Evolutionary conservation across 2,888 invertebrate species (phyloP), one percentile per base, ranked within the genome.

Genomic region (Megamerina dolium): DNA sequence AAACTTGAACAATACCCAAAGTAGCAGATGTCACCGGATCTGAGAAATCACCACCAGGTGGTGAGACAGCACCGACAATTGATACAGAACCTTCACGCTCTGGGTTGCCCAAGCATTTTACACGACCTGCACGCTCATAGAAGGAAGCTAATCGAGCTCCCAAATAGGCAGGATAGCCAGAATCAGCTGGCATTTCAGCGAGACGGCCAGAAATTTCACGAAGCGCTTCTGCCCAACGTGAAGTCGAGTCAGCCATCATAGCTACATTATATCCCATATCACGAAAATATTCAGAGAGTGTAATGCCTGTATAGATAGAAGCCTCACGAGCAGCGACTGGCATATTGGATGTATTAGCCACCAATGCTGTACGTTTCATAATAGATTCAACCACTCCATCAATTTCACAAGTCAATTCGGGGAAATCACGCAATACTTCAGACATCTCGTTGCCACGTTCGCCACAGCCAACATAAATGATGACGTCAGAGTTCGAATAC

Each of bases 321-420:
- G 97, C 97, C 75, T 99, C 97, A 72, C 97, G 85, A 70, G 97
- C 97, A 58, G 97, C 97, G 47, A 99, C 97, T 62, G 97, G 97
- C 97, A 99, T 99, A 86, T 99, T 99, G 52, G 96, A 96, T n/a
- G 97, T 99, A 75, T 99, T 99, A 61, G 97, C 97, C 13, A 99
- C 97, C 46, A 99, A 78, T 30, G 95, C 90, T 1, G 97, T 99
- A 70, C 97, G 86, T 77, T 95, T 95, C 97, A 97, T 99, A 74
- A 99, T 99, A 54, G 94, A 94, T 70, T 95, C 96, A 1, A 87
- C 87, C 29, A 82, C 80, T 6, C 96, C 97, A 10, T 93, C 92
- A 59, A 96, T 91, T 74, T 97, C 96, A 60, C 94, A 89, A 0
- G 90, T 84, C 65, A 97, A 76, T 77, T 96, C 93, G 41, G 97